phyloP scores from a whole-genome alignment of 2,113 vertebrate species.

The Cyprinodon variegatus region DNA sequence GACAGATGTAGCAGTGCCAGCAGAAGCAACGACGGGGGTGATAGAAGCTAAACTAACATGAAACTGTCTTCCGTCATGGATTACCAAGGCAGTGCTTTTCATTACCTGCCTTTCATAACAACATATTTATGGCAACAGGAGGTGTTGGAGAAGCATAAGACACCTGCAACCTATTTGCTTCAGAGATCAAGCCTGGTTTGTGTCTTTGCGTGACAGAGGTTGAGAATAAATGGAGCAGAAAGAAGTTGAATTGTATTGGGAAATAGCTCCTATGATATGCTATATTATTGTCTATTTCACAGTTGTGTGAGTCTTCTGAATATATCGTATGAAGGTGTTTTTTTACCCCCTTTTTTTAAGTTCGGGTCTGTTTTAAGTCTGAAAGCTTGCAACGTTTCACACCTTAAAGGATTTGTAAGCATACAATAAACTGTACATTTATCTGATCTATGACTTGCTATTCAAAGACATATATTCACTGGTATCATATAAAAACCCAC shows the following conservation, averaged over 20 bases:
- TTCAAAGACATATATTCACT: not conserved
- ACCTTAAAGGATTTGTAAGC: constrained; percentile 8
- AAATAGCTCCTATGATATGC: constrained; percentile 67
- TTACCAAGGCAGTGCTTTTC: constrained; percentile 64
- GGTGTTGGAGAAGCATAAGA: constrained; percentile 52
- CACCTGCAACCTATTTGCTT: constrained; percentile 67
- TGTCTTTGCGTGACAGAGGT: constrained; percentile 21
- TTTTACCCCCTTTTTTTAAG: not conserved
- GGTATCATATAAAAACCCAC: too few relatives aligned
- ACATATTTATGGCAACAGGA: constrained; percentile 74
- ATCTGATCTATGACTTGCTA: too few relatives aligned
- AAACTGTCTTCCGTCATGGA: constrained; percentile 68
- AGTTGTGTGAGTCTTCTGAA: constrained; percentile 67
- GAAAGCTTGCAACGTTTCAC: constrained; percentile 22
- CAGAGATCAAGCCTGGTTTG: constrained; percentile 26
- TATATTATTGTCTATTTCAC: constrained; percentile 76
- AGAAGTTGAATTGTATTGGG: constrained; percentile 65
- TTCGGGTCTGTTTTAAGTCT: constrained; percentile 19
- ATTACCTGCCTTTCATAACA: constrained; percentile 76
- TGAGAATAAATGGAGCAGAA: constrained; percentile 63
- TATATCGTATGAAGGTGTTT: constrained; percentile 57
- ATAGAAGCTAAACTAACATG: constrained; percentile 70
- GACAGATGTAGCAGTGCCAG: constrained; percentile 40
- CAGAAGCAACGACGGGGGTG: constrained; percentile 33
- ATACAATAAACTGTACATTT: not conserved